Evolutionary conservation across 1,140 invertebrate genomes (phyloP).

Genomic region (Cotesia glomerata): DNA sequence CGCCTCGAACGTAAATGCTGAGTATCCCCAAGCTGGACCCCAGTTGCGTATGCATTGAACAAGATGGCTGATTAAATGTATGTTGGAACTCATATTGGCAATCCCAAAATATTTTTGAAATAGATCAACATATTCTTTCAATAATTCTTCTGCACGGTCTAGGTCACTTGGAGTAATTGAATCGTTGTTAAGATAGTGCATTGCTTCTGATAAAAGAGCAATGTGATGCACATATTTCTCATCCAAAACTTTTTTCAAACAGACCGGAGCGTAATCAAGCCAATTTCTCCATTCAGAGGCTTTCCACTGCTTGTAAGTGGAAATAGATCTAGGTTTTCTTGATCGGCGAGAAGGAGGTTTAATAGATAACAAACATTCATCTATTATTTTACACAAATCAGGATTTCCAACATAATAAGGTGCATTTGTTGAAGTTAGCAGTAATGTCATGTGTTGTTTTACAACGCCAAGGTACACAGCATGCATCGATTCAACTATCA

Average conservation of each 20-base stretch:
- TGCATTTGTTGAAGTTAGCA: background rate
- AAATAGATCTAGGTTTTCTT: background rate
- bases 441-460: background rate
- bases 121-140: background rate
- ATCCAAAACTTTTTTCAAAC: background rate
- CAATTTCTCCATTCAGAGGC: background rate
- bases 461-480: background rate
- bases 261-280: background rate
- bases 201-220: background rate
- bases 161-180: background rate
- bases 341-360: background rate
- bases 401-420: background rate
- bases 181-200: background rate
- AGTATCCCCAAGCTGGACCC: slow-evolving; percentile 29
- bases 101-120: background rate
- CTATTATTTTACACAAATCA: background rate
- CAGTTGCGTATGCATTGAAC: slow-evolving; percentile 21
- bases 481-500: background rate
- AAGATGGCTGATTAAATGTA: slow-evolving; percentile 31
- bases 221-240: slow-evolving; percentile 1
- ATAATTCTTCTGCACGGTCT: background rate
- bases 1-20: slow-evolving; percentile 24
- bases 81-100: slow-evolving; percentile 29
- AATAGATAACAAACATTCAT: background rate
- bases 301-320: background rate